These are phyloP conservation scores for Grammomys surdaster DNA, from an alignment of 2,113 vertebrate genomes.

Conservation along the genomic window DNA sequence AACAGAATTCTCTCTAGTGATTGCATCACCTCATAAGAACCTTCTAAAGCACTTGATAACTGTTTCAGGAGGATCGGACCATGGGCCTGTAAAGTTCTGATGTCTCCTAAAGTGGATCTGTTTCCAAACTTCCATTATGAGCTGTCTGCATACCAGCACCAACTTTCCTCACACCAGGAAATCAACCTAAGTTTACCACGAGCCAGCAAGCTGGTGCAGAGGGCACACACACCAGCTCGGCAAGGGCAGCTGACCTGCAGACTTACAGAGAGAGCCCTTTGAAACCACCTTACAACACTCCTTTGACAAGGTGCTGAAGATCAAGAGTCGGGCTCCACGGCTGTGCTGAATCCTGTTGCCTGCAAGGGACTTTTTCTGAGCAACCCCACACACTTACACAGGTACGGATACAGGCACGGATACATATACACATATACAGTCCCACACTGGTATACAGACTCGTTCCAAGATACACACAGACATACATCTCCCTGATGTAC, in stretches of 20 bases:
- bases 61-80: background rate
- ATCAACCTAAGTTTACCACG: background rate
- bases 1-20: background rate
- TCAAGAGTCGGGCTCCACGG: background rate
- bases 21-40: background rate
- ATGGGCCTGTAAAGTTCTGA: background rate
- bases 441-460: background rate
- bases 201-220: background rate
- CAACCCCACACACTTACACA: background rate
- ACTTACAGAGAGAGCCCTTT: background rate
- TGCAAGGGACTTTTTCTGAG: background rate
- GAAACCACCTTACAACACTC: background rate
- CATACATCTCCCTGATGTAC: background rate
- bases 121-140: background rate
- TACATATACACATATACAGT: background rate
- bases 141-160: background rate
- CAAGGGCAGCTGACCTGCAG: background rate
- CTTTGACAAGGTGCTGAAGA: background rate
- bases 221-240: background rate
- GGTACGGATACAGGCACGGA: background rate
- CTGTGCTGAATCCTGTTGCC: background rate
- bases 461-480: background rate
- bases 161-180: fast-evolving
- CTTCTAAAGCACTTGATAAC: background rate
- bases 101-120: fast-evolving